Conservation (phyloP, 2,113 vertebrate species). For the Pseudopodoces humilis region DNA sequence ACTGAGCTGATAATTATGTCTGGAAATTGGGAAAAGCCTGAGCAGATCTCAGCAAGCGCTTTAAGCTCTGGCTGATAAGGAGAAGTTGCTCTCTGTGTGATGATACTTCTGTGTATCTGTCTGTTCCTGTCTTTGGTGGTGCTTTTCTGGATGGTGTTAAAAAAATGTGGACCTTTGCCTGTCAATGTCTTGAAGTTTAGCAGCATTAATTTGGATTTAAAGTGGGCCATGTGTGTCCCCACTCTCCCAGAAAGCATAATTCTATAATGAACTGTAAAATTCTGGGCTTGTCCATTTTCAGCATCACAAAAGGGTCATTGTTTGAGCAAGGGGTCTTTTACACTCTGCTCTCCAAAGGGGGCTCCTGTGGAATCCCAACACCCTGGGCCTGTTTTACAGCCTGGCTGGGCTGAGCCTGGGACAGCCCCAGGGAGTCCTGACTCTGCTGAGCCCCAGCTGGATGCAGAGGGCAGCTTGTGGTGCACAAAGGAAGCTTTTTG, state of each 20-base stretch:
- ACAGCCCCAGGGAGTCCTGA: not conserved
- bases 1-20: not conserved
- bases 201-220: not conserved
- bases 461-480: not conserved
- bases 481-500: not conserved
- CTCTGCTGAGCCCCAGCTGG: not conserved
- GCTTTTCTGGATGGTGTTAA: not conserved
- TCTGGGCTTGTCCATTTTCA: not conserved
- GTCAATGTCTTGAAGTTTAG: not conserved
- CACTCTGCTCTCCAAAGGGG: not conserved
- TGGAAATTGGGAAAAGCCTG: not conserved
- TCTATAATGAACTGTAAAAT: not conserved
- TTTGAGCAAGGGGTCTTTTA: not conserved
- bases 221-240: accelerated
- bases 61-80: not conserved
- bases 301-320: not conserved
- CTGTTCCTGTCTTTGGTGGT: not conserved
- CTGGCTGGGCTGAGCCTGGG: not conserved
- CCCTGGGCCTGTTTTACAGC: not conserved
- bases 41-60: not conserved
- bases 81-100: not conserved
- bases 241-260: accelerated
- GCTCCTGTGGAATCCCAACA: not conserved
- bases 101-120: not conserved
- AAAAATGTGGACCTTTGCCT: not conserved